Conservation (phyloP, 2,113 vertebrate species). For the Solea senegalensis region DNA sequence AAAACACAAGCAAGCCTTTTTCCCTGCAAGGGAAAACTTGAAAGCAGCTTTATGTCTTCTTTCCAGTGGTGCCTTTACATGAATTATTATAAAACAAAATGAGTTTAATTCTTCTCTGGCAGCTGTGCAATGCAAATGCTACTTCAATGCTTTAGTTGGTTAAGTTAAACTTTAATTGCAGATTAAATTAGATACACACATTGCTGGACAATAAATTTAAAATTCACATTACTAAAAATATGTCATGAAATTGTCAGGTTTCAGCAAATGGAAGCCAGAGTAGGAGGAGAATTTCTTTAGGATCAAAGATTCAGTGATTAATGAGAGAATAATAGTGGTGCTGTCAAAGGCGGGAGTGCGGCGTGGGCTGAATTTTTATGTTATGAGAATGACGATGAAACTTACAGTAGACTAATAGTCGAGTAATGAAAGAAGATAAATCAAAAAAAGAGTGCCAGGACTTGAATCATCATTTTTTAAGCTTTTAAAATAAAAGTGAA, state of each 20-base stretch:
- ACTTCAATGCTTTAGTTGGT: background rate
- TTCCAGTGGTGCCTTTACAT: background rate
- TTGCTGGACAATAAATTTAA: background rate
- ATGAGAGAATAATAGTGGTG: background rate
- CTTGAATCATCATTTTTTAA: too few relatives aligned
- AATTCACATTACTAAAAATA: background rate
- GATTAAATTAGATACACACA: background rate
- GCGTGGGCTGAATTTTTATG: too few relatives aligned
- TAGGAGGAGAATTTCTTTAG: background rate
- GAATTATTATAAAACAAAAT: slow-evolving; percentile 6
- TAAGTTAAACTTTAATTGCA: background rate
- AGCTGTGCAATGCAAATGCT: background rate
- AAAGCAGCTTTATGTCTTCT: background rate
- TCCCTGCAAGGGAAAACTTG: background rate
- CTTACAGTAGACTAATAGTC: too few relatives aligned
- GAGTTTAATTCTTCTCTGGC: slow-evolving; percentile 6
- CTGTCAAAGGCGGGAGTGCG: background rate
- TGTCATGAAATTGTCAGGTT: background rate
- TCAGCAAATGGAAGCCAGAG: background rate
- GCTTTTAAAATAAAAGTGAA: too few relatives aligned
- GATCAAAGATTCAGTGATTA: background rate
- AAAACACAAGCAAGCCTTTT: slow-evolving; percentile 11
- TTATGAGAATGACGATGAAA: too few relatives aligned
- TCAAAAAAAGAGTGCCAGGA: too few relatives aligned
- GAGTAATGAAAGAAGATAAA: too few relatives aligned